phyloP scores from a whole-genome alignment of 2,797 vertebrate genomes.

The Rachycentron canadum region DNA sequence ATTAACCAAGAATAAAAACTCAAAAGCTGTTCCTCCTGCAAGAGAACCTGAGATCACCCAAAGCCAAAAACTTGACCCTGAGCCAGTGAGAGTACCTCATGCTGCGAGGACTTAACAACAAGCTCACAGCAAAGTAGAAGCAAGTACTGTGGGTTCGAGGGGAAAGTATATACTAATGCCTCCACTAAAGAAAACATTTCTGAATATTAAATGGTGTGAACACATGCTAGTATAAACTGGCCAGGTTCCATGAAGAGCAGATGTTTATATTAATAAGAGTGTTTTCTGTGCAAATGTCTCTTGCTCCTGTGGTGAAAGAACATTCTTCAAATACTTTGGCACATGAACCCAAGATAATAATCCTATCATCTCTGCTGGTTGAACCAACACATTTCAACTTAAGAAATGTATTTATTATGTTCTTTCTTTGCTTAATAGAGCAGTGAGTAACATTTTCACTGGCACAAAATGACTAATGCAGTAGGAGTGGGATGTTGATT shows the following conservation, averaged over 20 bases:
- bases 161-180: background rate
- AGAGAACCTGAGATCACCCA: slow-evolving; percentile 42
- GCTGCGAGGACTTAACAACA: slow-evolving; percentile 25
- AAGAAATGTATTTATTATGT: background rate
- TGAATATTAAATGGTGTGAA: slow-evolving; percentile 21
- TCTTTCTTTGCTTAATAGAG: slow-evolving; percentile 8
- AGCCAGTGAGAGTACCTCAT: slow-evolving; percentile 44
- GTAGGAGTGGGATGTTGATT: slow-evolving; percentile 1
- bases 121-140: slow-evolving; percentile 30
- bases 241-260: background rate
- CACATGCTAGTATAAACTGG: background rate
- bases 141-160: slow-evolving; percentile 13
- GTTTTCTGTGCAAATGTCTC: slow-evolving; percentile 26
- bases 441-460: background rate
- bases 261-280: slow-evolving; percentile 21
- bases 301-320: slow-evolving; percentile 43
- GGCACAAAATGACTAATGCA: background rate
- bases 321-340: slow-evolving; percentile 72
- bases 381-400: slow-evolving; percentile 14
- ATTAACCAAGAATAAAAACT: slow-evolving; percentile 62
- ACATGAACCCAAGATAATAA: slow-evolving; percentile 45
- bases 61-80: slow-evolving; percentile 30
- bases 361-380: slow-evolving; percentile 55
- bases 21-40: slow-evolving; percentile 54
- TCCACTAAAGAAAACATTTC: slow-evolving; percentile 9